These are phyloP conservation scores for Salpingus planirostris DNA, from an alignment of 2,888 invertebrate genomes.

Conservation along the genomic window DNA sequence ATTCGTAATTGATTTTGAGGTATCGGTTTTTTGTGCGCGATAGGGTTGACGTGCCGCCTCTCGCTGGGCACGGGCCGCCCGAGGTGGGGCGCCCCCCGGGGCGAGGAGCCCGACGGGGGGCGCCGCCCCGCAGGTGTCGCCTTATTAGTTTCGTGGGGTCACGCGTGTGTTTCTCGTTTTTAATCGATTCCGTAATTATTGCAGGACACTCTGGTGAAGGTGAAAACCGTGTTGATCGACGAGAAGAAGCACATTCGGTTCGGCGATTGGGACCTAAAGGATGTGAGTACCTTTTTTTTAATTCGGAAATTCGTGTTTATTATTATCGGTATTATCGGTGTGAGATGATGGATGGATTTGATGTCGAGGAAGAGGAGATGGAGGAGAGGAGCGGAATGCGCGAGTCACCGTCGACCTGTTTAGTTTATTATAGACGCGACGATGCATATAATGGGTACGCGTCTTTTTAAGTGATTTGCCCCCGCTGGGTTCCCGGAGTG, in stretches of 20 bases:
- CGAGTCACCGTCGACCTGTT: constrained; percentile 26
- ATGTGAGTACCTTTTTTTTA: constrained; percentile 53
- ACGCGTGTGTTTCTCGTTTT: constrained; percentile 9
- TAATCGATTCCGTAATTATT: constrained; percentile 29
- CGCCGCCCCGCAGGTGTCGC: constrained; percentile 27
- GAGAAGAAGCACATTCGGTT: constrained; percentile 92
- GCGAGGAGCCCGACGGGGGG: constrained; percentile 19
- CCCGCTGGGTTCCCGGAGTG: constrained; percentile 24
- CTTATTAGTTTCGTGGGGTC: constrained; percentile 24
- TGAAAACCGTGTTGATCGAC: constrained; percentile 73
- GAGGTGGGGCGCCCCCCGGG: constrained; percentile 27
- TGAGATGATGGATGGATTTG: no score
- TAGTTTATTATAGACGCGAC: constrained; percentile 16
- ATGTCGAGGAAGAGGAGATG: no score
- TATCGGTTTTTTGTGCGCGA: no score
- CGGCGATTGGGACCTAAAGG: constrained; percentile 85
- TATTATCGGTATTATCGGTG: no score
- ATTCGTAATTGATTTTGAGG: no score
- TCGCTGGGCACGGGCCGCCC: constrained; percentile 21
- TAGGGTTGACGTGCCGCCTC: constrained; percentile 18
- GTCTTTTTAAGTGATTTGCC: no score
- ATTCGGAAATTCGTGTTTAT: neutral
- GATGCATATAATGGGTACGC: no score
- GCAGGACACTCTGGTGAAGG: constrained; percentile 78
- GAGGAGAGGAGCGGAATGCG: no score